These are phyloP conservation scores for Julus scandinavius DNA, from an alignment of 2,888 invertebrate species.

Conservation along the genomic window DNA sequence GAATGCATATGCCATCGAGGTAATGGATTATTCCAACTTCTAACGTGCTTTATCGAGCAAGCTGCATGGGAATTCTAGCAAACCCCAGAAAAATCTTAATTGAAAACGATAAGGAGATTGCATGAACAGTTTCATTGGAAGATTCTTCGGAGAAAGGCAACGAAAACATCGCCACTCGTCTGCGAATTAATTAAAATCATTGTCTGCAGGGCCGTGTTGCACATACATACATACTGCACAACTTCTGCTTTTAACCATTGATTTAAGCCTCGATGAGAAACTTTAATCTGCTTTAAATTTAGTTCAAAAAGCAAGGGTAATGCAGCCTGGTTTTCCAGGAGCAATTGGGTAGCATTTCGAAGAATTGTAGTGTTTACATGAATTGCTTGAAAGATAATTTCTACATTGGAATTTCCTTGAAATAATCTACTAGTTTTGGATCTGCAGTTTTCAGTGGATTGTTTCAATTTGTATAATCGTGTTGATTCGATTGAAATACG, in stretches of 20 bases:
- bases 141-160: neutral
- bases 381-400: neutral
- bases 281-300: neutral
- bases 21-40: slow-evolving; percentile 39
- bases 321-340: neutral
- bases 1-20: slow-evolving; percentile 20
- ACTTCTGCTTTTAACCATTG: neutral
- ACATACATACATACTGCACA: neutral
- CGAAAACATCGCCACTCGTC: neutral
- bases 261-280: neutral
- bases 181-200: slow-evolving; percentile 24
- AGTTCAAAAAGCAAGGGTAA: neutral
- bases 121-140: slow-evolving; percentile 18
- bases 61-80: slow-evolving; percentile 24
- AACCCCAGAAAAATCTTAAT: slow-evolving; percentile 33
- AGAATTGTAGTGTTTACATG: neutral
- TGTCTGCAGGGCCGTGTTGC: neutral
- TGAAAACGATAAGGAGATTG: slow-evolving; percentile 42
- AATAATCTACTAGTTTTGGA: no score
- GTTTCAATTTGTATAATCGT: no score
- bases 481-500: no score
- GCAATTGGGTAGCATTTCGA: neutral
- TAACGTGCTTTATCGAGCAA: slow-evolving; percentile 42
- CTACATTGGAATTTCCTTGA: no score
- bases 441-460: no score